Conservation (phyloP, 2,888 invertebrate species). For the Caenorhabditis auriculariae region DNA sequence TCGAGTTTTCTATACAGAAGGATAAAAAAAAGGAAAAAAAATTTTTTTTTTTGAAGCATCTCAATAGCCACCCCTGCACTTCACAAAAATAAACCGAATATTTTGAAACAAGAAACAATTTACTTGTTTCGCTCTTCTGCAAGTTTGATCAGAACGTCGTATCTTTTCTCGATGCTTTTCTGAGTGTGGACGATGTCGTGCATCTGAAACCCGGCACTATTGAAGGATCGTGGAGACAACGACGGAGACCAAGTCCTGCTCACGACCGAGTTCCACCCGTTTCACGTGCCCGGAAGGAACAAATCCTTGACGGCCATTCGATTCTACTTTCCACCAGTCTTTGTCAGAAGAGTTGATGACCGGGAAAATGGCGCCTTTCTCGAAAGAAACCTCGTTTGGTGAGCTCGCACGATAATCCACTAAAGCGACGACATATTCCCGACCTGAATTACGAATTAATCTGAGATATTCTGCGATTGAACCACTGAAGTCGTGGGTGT, state of each 20-base stretch:
- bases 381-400: constrained; percentile 98
- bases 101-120: too few relatives aligned
- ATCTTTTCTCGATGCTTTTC: constrained; percentile 84
- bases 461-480: background rate
- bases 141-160: constrained; percentile 68
- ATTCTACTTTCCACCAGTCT: constrained; percentile 95
- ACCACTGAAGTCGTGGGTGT: constrained; percentile 66
- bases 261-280: constrained; percentile 85
- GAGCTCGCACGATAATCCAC: constrained; percentile 97
- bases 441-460: constrained; percentile 63
- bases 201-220: constrained; percentile 22
- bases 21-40: too few relatives aligned
- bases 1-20: constrained; percentile 83
- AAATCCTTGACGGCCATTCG: constrained; percentile 62
- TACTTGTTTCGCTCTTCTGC: constrained; percentile 58
- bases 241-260: too few relatives aligned
- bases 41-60: background rate
- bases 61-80: too few relatives aligned
- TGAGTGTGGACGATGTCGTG: constrained; percentile 84
- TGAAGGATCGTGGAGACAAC: too few relatives aligned
- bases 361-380: constrained; percentile 94
- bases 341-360: constrained; percentile 96
- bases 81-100: too few relatives aligned
- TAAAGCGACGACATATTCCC: constrained; percentile 94
- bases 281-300: constrained; percentile 90